A percentile compares a stretch with the other conserved stretches of the same genome.
Evolutionary conservation across 2,113 vertebrate genomes (phyloP).

Genomic region (Hydrolagus affinis): DNA sequence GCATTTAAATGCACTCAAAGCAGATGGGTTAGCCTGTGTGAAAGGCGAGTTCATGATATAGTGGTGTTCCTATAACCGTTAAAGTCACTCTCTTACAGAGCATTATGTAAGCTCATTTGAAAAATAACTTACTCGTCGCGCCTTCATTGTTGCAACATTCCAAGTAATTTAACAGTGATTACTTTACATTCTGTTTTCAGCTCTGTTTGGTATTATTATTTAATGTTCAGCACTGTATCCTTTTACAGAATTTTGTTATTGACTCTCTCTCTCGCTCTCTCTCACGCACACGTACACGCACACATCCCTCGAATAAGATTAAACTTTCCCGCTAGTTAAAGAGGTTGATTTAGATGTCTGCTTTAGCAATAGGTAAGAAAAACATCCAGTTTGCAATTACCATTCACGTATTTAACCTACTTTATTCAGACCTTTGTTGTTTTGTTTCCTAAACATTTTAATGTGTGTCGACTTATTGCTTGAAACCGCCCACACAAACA

Average conservation of each 20-base stretch:
- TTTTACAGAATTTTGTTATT: background rate
- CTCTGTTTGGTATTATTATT: background rate
- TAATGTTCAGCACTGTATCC: background rate
- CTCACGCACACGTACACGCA: too few relatives aligned
- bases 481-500: too few relatives aligned
- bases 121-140: constrained; percentile 1
- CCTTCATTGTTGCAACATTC: background rate
- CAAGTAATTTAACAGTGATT: constrained; percentile 4
- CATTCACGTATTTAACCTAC: background rate
- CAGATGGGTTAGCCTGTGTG: constrained; percentile 12
- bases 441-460: background rate
- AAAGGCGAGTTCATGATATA: background rate
- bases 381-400: background rate
- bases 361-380: background rate
- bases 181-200: background rate
- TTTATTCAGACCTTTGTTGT: background rate
- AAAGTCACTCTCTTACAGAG: background rate
- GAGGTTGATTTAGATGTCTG: background rate
- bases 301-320: background rate
- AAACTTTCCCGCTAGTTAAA: background rate
- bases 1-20: background rate
- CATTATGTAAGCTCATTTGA: background rate
- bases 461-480: background rate
- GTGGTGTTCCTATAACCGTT: background rate
- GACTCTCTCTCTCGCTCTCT: background rate